Base-by-base conservation (phyloP, 2,113 vertebrate genomes). In the Rhinopomastus cyanomelas region DNA sequence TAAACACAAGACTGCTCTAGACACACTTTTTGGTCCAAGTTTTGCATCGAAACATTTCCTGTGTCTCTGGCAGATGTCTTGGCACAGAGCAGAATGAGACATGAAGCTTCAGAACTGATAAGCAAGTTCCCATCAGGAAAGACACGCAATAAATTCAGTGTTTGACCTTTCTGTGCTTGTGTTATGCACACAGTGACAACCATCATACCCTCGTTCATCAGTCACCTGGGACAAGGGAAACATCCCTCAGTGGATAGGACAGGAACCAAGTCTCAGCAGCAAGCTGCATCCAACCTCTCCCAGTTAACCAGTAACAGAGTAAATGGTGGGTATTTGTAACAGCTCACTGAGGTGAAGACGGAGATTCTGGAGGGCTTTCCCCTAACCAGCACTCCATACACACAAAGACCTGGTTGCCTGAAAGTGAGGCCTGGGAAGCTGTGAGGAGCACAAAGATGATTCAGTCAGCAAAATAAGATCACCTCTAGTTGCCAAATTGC, bases 261-360 rank as follows among this genome's bases (percentile, higher is more conserved):
- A 87, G 76, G 51, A 30, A 10, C 22, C 1, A 10, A 39, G 67
- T 16, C 1, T 1, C 22, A 57, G n/a, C 11, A 8, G 16, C 44
- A 76, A 67, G 52, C 15, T 53, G 61, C n/a, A n/a, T 9, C 65
- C 44, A 26, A 88, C 86, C 78, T 74, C 61, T 52, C 29, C 11
- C 62, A 37, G 80, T 85, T 82, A 91, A 82, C 78, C 67, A 83
- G 37, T 92, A 87, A 92, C 81, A 34, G 34, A 61, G 53, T 21
- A 61, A 75, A 23, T 14, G 32, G 3, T 36, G 16, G 20, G 3
- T 9, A 2, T 65, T 52, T 30, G 17, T 26, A 64, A 6, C 0
- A 8, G 18, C 21, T 60, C 16, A 42, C 42, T 62, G 36, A 42
- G 65, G 5, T 19, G 36, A 34, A 57, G 44, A 25, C 15, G 9